A percentile compares a stretch with the other conserved stretches of the same genome.
Conservation (phyloP, 2,797 vertebrate species). For the Channallabes apus region DNA sequence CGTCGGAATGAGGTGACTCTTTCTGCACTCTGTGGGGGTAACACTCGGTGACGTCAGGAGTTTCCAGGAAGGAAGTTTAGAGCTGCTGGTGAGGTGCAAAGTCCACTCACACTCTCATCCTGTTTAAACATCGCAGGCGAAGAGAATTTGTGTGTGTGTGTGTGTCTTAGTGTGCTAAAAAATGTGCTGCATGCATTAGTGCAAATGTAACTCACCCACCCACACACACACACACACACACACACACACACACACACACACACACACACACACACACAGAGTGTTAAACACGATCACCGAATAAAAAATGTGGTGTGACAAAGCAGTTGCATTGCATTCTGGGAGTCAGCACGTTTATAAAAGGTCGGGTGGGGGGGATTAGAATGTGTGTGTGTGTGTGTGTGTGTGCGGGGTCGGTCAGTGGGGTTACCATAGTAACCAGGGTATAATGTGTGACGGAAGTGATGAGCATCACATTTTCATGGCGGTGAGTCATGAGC, state of each 20-base stretch:
- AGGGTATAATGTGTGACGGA: constrained; percentile 4
- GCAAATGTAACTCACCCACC: not conserved
- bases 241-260: too few species aligned
- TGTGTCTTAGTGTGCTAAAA: not conserved
- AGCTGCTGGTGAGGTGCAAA: too few species aligned
- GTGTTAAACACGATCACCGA: not conserved
- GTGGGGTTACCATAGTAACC: constrained; percentile 64
- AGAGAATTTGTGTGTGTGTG: not conserved
- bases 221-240: not conserved
- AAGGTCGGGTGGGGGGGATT: constrained; percentile 30
- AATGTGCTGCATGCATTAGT: not conserved
- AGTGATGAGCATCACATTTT: constrained; percentile 22
- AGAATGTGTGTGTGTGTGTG: not conserved
- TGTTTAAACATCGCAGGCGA: too few species aligned
- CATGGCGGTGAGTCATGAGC: constrained; percentile 43
- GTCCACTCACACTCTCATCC: too few species aligned
- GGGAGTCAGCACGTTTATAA: constrained; percentile 42
- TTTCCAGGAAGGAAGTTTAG: too few species aligned
- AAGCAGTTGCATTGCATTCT: constrained; percentile 3
- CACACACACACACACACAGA: not conserved
- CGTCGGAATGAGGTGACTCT: too few species aligned
- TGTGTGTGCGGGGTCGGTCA: not conserved
- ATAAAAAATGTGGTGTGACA: not conserved
- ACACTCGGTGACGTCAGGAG: too few species aligned
- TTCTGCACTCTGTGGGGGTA: too few species aligned